phyloP scores from a whole-genome alignment of 2,113 vertebrate genomes.

The Morphnarchus princeps region DNA sequence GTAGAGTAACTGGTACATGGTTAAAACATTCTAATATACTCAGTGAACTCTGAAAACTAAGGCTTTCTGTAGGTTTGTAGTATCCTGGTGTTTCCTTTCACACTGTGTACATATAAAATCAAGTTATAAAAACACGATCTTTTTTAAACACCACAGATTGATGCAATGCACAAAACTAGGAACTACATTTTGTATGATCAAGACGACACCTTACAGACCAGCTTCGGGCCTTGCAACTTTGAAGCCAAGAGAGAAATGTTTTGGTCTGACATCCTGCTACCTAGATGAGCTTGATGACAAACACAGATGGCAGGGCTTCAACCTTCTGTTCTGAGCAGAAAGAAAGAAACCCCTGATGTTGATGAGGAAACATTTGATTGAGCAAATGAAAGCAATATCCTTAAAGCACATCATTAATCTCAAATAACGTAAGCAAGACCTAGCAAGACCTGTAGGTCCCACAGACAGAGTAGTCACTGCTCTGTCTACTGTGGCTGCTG shows the following conservation, averaged over 20 bases:
- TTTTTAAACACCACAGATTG: constrained; percentile 5
- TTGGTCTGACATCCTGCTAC: neutral
- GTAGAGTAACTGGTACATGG: constrained; percentile 45
- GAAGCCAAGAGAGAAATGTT: neutral
- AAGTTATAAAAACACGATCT: constrained; percentile 54
- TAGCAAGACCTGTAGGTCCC: neutral
- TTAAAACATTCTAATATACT: constrained; percentile 57
- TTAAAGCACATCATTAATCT: constrained; percentile 25
- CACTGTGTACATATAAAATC: constrained; percentile 61
- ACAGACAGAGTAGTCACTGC: neutral
- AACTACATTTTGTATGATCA: neutral
- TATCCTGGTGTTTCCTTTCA: constrained; percentile 53
- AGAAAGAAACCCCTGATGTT: neutral
- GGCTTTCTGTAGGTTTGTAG: constrained; percentile 69
- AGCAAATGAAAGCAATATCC: constrained; percentile 19
- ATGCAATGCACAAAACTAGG: constrained; percentile 4
- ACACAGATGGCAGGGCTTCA: neutral
- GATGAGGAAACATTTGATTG: neutral
- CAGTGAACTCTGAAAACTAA: constrained; percentile 67
- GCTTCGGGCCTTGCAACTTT: neutral
- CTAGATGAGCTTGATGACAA: neutral
- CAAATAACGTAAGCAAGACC: neutral
- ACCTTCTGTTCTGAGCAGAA: neutral
- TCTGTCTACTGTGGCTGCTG: neutral
- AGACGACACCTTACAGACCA: neutral